phyloP scores from a whole-genome alignment of 2,888 invertebrate genomes.

The Endomychus coccineus region DNA sequence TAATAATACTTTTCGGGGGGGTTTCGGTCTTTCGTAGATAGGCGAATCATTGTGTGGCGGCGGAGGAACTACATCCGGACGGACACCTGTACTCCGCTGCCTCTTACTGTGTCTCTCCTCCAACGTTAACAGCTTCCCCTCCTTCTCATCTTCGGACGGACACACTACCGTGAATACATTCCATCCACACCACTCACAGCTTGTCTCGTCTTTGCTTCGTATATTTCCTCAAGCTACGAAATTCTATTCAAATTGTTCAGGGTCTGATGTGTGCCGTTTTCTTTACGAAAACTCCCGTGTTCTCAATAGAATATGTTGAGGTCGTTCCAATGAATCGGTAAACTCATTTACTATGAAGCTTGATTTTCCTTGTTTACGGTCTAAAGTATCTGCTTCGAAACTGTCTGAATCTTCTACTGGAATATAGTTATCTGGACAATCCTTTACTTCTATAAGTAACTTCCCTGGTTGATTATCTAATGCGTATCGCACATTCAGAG shows the following conservation, averaged over 20 bases:
- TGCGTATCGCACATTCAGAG: slow-evolving; percentile 38
- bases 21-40: slow-evolving; percentile 56
- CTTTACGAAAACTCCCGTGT: slow-evolving; percentile 64
- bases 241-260: slow-evolving; percentile 35
- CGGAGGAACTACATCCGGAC: slow-evolving; percentile 64
- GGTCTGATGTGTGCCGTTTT: slow-evolving; percentile 21
- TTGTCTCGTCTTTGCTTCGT: slow-evolving; percentile 54
- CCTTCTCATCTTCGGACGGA: slow-evolving; percentile 43
- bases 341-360: slow-evolving; percentile 34
- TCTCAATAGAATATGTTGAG: slow-evolving; percentile 54
- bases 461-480: slow-evolving; percentile 56
- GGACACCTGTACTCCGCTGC: slow-evolving; percentile 55
- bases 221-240: slow-evolving; percentile 69
- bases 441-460: slow-evolving; percentile 76
- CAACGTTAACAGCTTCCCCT: slow-evolving; percentile 60
- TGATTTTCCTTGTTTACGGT: slow-evolving; percentile 60
- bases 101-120: slow-evolving; percentile 67
- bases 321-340: slow-evolving; percentile 51
- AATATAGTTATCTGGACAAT: slow-evolving; percentile 69
- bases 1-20: slow-evolving; percentile 44
- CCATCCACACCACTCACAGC: slow-evolving; percentile 42
- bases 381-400: slow-evolving; percentile 80
- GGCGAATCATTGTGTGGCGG: slow-evolving; percentile 48
- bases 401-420: slow-evolving; percentile 72
- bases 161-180: slow-evolving; percentile 17